Percentiles rank a stretch among this genome's conserved stretches.
Evolutionary conservation across 2,888 invertebrate species (phyloP).

Genomic region (Limnephilus marmoratus): DNA sequence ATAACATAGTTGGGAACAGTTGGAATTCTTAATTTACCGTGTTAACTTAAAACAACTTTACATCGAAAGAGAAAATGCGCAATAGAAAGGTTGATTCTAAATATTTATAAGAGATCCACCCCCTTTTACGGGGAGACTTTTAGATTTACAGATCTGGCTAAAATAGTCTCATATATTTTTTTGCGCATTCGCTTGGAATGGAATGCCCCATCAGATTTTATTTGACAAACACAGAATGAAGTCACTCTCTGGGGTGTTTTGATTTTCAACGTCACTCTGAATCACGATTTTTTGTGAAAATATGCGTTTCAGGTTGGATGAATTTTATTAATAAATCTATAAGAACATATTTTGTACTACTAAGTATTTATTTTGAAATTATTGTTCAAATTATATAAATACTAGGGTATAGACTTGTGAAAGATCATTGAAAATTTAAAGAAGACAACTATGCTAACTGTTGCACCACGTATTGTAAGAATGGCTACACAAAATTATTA

Average conservation of each 20-base stretch:
- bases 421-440: too few species aligned
- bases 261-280: slow-evolving; percentile 40
- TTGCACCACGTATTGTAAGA: too few species aligned
- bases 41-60: too few species aligned
- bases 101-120: background rate
- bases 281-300: background rate
- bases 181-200: slow-evolving; percentile 61
- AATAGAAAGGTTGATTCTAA: background rate
- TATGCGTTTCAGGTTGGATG: background rate
- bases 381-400: too few species aligned
- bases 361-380: too few species aligned
- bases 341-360: too few species aligned
- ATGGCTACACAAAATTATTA: too few species aligned
- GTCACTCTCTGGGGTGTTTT: slow-evolving; percentile 49
- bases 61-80: too few species aligned
- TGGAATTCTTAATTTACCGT: background rate
- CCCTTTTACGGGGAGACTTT: slow-evolving; percentile 51
- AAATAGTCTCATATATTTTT: slow-evolving; percentile 63
- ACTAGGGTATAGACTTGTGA: too few species aligned
- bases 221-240: slow-evolving; percentile 61
- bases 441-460: too few species aligned
- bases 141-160: slow-evolving; percentile 55
- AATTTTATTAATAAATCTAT: too few species aligned
- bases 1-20: background rate
- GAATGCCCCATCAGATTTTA: slow-evolving; percentile 62